Base-by-base conservation (phyloP, 2,888 invertebrate genomes). In the Phyllotreta striolata region DNA sequence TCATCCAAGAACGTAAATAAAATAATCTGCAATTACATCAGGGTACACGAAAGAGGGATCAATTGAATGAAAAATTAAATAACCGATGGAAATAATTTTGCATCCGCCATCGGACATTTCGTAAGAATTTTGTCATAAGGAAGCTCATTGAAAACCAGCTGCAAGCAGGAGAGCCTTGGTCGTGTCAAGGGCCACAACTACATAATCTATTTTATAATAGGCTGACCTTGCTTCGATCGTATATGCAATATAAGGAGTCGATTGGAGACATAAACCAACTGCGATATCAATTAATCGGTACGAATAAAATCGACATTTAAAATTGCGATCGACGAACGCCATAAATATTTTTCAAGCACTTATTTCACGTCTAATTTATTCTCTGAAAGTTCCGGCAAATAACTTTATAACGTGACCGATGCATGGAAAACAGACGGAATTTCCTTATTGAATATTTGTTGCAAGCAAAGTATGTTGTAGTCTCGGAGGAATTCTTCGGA, bases 131-230 rank as follows among this genome's bases (percentile, higher is more conserved):
- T 24, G 24, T 24, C 24, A 52, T 10, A 52, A 52, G 52, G 52
- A 52, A 52, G 38, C 52, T 35, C n/a, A 47, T 47, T 10, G 6
- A 13, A 34, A 8, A 6, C 34, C 9, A n/a, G 52, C 38, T 52
- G 52, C 52, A 52, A 38, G 10, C 39, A 8, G 3, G 39, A 13
- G 34, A 8, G 10, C 52, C 52, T 52, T 52, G 52, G 39, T 13
- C 3, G 13, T 52, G 52, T 52, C 52, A 52, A 52, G 38, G 52
- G 38, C 52, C 39, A 38, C 47, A 34, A 47, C 52, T 38, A 38
- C 52, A 52, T 52, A 52, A 52, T 52, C 52, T 52, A 52, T 52
- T 52, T 38, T 38, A 52, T 52, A 52, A 52, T 52, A 52, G 3
- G 2, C 10, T 12, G 52, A 52, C 52, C 52, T 52, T 52, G 52